Base-by-base conservation (phyloP, 2,113 vertebrate genomes). In the Hyperopisus bebe region DNA sequence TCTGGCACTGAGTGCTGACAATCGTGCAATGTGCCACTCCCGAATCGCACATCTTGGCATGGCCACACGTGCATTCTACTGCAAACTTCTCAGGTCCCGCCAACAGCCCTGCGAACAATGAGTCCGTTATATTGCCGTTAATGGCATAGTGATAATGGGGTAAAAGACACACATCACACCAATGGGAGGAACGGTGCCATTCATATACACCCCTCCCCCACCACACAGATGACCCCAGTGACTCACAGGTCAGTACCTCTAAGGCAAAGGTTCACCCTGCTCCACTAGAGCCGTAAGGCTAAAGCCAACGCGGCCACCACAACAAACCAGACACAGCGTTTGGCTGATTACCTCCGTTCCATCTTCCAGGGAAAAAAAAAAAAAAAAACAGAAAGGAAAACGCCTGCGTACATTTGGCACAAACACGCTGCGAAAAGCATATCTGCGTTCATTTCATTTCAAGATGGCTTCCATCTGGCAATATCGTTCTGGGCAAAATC, bases 221-320 rank as follows among this genome's bases (percentile, higher is more conserved):
- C 35, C 39, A 6, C 39, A 82, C 17, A 8, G 39, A 44, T 82
- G 77, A 44, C 82, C 50, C 7, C 50, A 55, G 27, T 13, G 3
- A 53, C 50, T 35, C 85, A 9, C 50, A 53, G 85, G 85, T 87
- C 85, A 87, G n/a, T 50, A 87, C 15, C 27, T 27, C 85, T 87
- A 51, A 27, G 17, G 85, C n/a, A 4, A 9, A 35, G 50, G 48
- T 48, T 86, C 85, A 86, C 46, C 48, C 50, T 27, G 47, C 47
- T 39, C 27, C 42, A 85, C 82, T 24, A 46, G 84, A 86, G 27
- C 48, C 13, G 50, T 53, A 39, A 53, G 47, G 48, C 85, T 35
- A 2, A 35, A 87, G 48, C 11, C 85, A 17, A 87, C 0, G 27
- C 50, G 9, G 48, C 35, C 84, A 47, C n/a, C 27, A 35, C 31